Evolutionary conservation across 2,888 invertebrate genomes (phyloP).

Genomic region (Oscheius sp.): DNA sequence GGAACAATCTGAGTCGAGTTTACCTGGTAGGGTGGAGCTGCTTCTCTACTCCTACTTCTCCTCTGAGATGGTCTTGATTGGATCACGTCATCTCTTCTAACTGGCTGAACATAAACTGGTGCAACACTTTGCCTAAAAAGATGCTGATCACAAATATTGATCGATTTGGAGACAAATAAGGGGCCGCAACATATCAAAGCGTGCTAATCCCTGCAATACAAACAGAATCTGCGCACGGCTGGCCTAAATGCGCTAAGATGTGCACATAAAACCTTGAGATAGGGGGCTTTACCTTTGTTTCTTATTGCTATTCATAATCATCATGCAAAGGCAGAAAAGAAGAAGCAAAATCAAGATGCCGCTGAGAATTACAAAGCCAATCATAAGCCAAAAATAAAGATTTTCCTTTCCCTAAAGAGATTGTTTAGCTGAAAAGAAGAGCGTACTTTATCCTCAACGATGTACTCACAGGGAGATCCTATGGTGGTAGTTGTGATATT

Average conservation of each 20-base stretch:
- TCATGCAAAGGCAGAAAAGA: conserved; percentile 25
- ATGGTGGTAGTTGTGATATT: background rate
- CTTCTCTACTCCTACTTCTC: conserved; percentile 1
- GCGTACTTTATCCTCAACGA: background rate
- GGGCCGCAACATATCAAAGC: conserved; percentile 31
- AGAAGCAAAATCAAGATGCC: conserved; percentile 36
- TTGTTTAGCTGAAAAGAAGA: background rate
- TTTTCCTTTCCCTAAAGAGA: conserved; percentile 44
- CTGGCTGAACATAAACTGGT: conserved; percentile 22
- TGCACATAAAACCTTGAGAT: background rate
- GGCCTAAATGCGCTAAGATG: conserved; percentile 27
- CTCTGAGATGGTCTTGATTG: background rate
- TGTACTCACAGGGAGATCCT: background rate
- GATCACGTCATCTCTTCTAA: background rate
- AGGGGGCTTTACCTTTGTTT: conserved; percentile 3
- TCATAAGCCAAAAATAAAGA: conserved; percentile 55
- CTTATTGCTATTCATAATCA: conserved; percentile 6
- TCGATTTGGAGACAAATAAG: conserved; percentile 27
- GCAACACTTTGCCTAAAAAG: conserved; percentile 24
- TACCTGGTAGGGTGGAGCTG: conserved; percentile 12
- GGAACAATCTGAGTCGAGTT: background rate
- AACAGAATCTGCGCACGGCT: conserved; percentile 23
- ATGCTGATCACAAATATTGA: conserved; percentile 25
- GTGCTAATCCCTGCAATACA: conserved; percentile 26
- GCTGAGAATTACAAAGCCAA: conserved; percentile 43